Conservation (phyloP, 2,113 vertebrate genomes). For the Seriola aureovittata region DNA sequence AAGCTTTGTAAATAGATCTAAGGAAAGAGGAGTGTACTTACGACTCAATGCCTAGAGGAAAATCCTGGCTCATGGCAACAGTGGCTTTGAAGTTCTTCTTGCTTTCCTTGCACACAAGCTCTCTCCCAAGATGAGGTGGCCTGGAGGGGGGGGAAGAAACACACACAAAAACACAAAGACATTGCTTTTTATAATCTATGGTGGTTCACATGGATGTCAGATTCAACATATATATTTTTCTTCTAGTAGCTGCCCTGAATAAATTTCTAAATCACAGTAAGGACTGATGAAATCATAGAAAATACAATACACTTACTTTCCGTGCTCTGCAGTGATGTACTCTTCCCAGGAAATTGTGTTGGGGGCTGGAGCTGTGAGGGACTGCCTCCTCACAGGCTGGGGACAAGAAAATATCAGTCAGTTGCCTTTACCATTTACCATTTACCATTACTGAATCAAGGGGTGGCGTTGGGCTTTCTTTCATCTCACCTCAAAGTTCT, state of each 20-base stretch:
- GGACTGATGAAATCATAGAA: conserved; percentile 23
- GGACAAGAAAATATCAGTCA: conserved; percentile 2
- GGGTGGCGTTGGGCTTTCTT: neutral
- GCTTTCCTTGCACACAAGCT: conserved; percentile 96
- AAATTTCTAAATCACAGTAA: neutral
- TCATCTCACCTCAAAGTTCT: conserved; percentile 92
- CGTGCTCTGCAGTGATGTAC: conserved; percentile 94
- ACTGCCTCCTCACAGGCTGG: conserved; percentile 92
- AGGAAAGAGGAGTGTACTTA: conserved; percentile 81
- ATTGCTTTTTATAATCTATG: neutral
- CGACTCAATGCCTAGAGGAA: conserved; percentile 94
- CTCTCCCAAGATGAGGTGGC: conserved; percentile 94
- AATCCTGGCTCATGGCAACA: conserved; percentile 98
- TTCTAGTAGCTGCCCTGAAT: conserved; percentile 19
- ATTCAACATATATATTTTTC: neutral
- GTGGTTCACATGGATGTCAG: neutral
- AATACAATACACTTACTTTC: conserved; percentile 87
- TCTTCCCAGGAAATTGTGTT: conserved; percentile 98
- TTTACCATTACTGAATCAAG: neutral
- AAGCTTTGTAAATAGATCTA: conserved; percentile 50
- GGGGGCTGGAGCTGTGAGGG: conserved; percentile 90
- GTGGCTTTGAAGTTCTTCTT: conserved; percentile 98
- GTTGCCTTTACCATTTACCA: neutral
- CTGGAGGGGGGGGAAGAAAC: conserved; percentile 74
- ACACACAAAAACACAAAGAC: conserved; percentile 18